Evolutionary conservation across 2,113 vertebrate genomes (phyloP).

Genomic region (Calonectris borealis): DNA sequence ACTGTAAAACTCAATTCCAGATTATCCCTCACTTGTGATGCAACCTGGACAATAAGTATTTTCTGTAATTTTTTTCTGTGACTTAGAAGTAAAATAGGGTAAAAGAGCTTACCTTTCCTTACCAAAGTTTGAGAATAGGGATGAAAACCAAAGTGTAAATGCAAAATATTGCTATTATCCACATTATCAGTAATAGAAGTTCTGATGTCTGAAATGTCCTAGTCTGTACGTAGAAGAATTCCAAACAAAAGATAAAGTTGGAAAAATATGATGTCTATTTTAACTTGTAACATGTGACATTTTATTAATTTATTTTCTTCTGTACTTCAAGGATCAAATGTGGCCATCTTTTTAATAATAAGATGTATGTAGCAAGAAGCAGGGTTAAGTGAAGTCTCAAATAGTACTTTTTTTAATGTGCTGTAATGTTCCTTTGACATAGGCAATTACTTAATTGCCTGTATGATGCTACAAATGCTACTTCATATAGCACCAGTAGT

Average conservation of each 20-base stretch:
- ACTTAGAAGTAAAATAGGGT: not conserved
- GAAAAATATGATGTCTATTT: not conserved
- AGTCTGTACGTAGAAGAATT: not conserved
- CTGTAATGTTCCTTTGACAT: not conserved
- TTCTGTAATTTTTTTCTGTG: not conserved
- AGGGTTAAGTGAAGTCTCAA: not conserved
- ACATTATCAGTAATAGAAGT: not conserved
- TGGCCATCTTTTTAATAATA: not conserved
- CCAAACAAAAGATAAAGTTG: not conserved
- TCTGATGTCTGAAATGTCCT: not conserved
- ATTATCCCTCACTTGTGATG: not conserved
- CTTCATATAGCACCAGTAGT: not conserved
- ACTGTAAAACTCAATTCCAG: not conserved
- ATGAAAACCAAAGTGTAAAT: not conserved
- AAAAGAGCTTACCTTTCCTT: not conserved
- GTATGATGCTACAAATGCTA: not conserved
- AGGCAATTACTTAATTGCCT: not conserved
- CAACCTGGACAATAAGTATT: fast-evolving
- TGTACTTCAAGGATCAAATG: not conserved
- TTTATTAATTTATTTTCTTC: not conserved
- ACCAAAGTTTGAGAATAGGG: not conserved
- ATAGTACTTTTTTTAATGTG: not conserved
- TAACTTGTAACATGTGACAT: not conserved
- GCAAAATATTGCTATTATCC: not conserved
- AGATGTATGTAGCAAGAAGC: not conserved